Base-by-base conservation (phyloP, 2,113 vertebrate genomes). In the Alligator mississippiensis region DNA sequence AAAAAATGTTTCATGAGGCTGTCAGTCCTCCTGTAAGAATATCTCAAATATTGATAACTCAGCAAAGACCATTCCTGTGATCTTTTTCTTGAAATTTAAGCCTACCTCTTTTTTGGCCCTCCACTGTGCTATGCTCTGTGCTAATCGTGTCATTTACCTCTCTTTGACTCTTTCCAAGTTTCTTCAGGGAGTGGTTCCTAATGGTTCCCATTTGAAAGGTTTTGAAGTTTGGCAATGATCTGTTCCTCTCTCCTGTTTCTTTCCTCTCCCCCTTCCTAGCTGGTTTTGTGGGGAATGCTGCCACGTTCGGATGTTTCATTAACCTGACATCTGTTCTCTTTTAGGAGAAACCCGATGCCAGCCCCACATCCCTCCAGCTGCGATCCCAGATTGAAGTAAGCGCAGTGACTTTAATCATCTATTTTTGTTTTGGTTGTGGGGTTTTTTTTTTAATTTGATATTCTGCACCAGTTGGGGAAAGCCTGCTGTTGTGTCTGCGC, bases 311-410 rank as follows among this genome's bases (percentile, higher is more conserved):
- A 78, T 96, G 80, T 93, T 96, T 96, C 81, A 76, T 93, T 97
- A 96, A 97, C 93, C 59, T 76, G 22, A 59, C 95, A 96, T 97
- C 95, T 98, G 92, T 97, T 98, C 76, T 98, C 57, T 98, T 98
- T 94, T 97, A 99, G 99, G 99, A 99, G 96, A 99, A 99, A 98
- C 97, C 98, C 70, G 99, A 99, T 86, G 92, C 98, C 94, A 98
- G 97, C 95, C 96, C 98, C 89, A 98, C 98, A 59, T 99, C 99
- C 92, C 98, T 98, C 94, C 99, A 99, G 98, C 98, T 99, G 90
- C 98, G 98, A 87, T 98, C 99, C 89, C 99, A 99, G 97, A 98
- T 99, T 96, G 99, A 99, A 98, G 99, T 99, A 98, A 97, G 97
- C 85, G 84, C 82, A 89, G 76, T 54, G 66, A 85, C 91, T 97